Evolutionary conservation across 1,140 invertebrate species (phyloP).

Genomic region (Dolichoris vasculosae): DNA sequence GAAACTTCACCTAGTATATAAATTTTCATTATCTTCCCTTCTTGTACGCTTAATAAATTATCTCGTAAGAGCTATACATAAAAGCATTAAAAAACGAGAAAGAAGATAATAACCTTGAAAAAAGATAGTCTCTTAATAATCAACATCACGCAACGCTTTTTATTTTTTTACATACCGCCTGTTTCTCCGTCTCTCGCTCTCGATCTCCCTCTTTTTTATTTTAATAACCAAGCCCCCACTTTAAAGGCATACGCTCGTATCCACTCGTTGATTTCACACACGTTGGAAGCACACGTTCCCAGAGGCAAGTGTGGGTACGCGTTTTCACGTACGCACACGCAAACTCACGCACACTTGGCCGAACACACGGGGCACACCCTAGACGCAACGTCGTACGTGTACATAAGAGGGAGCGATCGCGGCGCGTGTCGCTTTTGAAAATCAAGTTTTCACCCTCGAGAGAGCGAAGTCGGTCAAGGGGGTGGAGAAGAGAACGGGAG

Average conservation of each 20-base stretch:
- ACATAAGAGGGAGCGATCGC: conserved; percentile 9
- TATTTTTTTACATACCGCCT: background rate
- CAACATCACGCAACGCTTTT: conserved; percentile 8
- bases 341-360: background rate
- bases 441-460: conserved; percentile 46
- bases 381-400: background rate
- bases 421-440: conserved; percentile 49
- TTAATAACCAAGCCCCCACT: background rate
- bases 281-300: background rate
- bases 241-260: background rate
- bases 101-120: conserved; percentile 17
- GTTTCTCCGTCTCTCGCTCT: background rate
- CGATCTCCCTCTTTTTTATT: background rate
- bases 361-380: background rate
- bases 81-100: conserved; percentile 8
- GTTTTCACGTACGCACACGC: background rate
- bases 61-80: conserved; percentile 3
- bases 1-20: conserved; percentile 14
- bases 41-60: conserved; percentile 33
- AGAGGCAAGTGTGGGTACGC: background rate
- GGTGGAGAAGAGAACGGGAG: conserved; percentile 39
- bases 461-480: conserved; percentile 48
- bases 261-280: background rate
- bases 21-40: conserved; percentile 46
- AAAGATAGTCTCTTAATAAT: conserved; percentile 19